A percentile compares a stretch with the other conserved stretches of the same genome.
These are phyloP conservation scores for Xyrauchen texanus DNA, from an alignment of 2,113 vertebrate genomes.

Conservation along the genomic window DNA sequence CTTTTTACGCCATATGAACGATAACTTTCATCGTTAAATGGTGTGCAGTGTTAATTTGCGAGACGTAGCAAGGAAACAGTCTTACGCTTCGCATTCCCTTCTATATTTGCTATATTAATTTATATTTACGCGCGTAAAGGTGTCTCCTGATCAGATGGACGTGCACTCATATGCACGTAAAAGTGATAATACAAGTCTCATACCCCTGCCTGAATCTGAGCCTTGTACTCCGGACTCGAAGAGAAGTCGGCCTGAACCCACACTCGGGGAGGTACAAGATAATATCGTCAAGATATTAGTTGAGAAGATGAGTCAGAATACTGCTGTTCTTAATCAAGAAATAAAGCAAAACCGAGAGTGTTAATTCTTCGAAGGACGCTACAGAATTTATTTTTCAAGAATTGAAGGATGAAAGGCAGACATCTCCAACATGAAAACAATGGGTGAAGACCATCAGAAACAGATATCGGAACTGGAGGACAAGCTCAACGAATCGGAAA, in stretches of 20 bases:
- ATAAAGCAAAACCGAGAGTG: conserved; percentile 5
- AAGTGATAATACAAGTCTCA: no score
- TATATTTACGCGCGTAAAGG: no score
- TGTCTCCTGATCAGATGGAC: no score
- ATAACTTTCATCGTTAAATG: background rate
- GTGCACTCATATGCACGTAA: no score
- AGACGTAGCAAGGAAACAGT: no score
- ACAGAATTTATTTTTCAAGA: background rate
- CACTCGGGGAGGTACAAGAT: background rate
- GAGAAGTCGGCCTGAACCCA: background rate
- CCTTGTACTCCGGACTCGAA: background rate
- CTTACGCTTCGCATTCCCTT: no score
- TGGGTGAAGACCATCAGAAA: background rate
- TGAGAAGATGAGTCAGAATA: background rate
- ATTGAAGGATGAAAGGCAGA: background rate
- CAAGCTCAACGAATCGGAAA: no score
- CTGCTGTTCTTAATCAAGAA: background rate
- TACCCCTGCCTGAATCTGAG: background rate
- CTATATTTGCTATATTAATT: no score
- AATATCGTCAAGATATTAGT: background rate
- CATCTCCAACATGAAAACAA: background rate
- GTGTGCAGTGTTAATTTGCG: background rate
- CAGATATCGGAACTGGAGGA: background rate
- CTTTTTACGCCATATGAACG: no score
- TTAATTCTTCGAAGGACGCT: background rate